Base-by-base conservation (phyloP, 2,797 vertebrate species). In the Apogon hyalosoma region DNA sequence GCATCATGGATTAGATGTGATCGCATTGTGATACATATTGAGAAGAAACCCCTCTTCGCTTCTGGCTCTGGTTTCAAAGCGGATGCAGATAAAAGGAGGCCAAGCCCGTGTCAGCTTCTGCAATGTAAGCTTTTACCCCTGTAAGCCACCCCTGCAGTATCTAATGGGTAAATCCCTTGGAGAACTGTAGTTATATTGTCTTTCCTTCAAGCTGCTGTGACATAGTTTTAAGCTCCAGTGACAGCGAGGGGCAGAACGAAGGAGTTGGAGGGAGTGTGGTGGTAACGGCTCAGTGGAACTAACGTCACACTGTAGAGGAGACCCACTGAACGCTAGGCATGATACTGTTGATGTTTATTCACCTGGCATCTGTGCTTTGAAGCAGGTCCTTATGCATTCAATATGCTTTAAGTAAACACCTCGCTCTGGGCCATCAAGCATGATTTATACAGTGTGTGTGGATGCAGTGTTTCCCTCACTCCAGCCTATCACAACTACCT, bases 261-360 rank as follows among this genome's bases (percentile, higher is more conserved):
- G 48, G 54, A 65, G 14, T 57, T 48, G 40, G 64, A 47, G 61
- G 66, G 66, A 15, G 45, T 10, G 63, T 47, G 65, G 53, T 14
- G 11, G 39, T 52, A 80, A 62, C 73, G 69, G 69, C 73, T 84
- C 84, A 81, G 50, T 33, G 58, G 64, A 80, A 51, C 50, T 61
- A 43, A 67, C 55, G 46, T 28, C 69, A 54, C 4, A 38, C 67
- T 67, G 55, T 2, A 57, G 56, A 51, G 77, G 55, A 79, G 57
- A 0, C 58, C 70, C 57, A 56, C 68, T 36, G 45, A 78, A 69
- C 46, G 47, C 11, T 31, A 18, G 15, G 63, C 43, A 24, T 58
- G 43, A 74, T 14, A 7, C 41, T 63, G 72, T 84, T 83, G 73
- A 65, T 56, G 31, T 78, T 79, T 36, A 76, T 73, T 81, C 69